phyloP scores from a whole-genome alignment of 2,888 invertebrate species.

The Pyrrhosoma nymphula region DNA sequence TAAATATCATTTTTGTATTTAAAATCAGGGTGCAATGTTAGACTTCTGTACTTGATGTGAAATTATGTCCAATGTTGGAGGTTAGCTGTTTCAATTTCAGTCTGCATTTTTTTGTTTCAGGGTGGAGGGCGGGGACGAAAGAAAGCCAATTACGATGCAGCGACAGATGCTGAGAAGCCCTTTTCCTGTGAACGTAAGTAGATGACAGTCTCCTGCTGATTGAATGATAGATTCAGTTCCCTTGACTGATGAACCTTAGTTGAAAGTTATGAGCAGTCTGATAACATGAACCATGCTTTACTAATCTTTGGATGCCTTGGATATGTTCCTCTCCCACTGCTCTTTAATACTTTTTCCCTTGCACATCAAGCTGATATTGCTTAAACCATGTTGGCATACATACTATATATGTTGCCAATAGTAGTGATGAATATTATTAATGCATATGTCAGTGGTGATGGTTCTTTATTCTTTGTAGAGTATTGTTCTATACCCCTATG shows the following conservation, averaged over 20 bases:
- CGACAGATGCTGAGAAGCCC: constrained; percentile 91
- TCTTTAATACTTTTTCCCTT: constrained; percentile 37
- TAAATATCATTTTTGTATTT: no score
- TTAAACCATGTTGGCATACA: constrained; percentile 63
- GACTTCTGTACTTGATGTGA: no score
- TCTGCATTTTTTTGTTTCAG: constrained; percentile 74
- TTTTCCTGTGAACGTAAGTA: constrained; percentile 95
- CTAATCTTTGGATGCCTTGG: constrained; percentile 56
- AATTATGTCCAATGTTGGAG: no score
- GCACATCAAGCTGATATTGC: constrained; percentile 56
- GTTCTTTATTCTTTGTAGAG: constrained; percentile 51
- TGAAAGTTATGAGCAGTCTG: constrained; percentile 22
- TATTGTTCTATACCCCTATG: constrained; percentile 28
- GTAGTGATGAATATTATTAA: constrained; percentile 52
- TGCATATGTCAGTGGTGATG: constrained; percentile 62
- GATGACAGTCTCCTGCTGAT: constrained; percentile 73
- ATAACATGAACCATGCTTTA: constrained; percentile 57
- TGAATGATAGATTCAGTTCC: constrained; percentile 20
- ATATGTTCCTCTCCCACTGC: constrained; percentile 47
- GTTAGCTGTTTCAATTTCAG: background rate
- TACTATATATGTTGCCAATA: constrained; percentile 54
- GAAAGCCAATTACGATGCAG: constrained; percentile 82
- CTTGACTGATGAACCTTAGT: constrained; percentile 33
- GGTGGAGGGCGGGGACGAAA: constrained; percentile 79
- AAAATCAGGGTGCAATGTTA: no score